A percentile compares a stretch with the other conserved stretches of the same genome.
Evolutionary conservation across 2,888 invertebrate species (phyloP).

Genomic region (Zelleria hepariella): DNA sequence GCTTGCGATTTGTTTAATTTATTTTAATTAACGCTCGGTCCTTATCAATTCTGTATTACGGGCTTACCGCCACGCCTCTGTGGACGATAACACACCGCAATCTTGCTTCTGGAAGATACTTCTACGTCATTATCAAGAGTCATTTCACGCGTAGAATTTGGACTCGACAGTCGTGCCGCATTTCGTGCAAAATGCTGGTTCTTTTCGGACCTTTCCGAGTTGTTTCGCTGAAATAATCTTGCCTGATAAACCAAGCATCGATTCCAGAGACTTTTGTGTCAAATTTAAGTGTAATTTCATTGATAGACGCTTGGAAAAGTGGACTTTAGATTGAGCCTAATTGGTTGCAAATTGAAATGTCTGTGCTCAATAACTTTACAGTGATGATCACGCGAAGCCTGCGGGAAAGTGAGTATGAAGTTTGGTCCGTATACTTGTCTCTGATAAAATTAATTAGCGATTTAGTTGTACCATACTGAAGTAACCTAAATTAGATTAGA

Average conservation of each 20-base stretch:
- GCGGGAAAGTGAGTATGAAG: slow-evolving; percentile 49
- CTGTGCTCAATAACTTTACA: slow-evolving; percentile 56
- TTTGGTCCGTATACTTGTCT: no score
- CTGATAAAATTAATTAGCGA: no score
- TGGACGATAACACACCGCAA: not conserved
- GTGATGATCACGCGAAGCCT: slow-evolving; percentile 52
- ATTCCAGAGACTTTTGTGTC: not conserved
- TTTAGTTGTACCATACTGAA: no score
- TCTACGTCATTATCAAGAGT: not conserved
- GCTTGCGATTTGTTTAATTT: not conserved
- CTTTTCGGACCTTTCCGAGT: not conserved
- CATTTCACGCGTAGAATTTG: not conserved
- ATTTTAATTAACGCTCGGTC: not conserved
- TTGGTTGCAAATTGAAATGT: slow-evolving; percentile 39
- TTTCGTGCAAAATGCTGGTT: not conserved
- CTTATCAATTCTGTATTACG: not conserved
- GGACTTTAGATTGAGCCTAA: slow-evolving; percentile 7
- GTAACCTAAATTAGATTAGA: no score
- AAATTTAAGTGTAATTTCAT: slow-evolving; percentile 15
- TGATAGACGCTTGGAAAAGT: slow-evolving; percentile 6
- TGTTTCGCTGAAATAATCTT: not conserved
- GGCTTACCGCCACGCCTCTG: not conserved
- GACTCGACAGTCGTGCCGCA: not conserved
- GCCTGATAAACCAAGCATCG: not conserved
- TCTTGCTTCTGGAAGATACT: not conserved